phyloP scores from a whole-genome alignment of 2,797 vertebrate genomes.

The Cynopterus sphinx region DNA sequence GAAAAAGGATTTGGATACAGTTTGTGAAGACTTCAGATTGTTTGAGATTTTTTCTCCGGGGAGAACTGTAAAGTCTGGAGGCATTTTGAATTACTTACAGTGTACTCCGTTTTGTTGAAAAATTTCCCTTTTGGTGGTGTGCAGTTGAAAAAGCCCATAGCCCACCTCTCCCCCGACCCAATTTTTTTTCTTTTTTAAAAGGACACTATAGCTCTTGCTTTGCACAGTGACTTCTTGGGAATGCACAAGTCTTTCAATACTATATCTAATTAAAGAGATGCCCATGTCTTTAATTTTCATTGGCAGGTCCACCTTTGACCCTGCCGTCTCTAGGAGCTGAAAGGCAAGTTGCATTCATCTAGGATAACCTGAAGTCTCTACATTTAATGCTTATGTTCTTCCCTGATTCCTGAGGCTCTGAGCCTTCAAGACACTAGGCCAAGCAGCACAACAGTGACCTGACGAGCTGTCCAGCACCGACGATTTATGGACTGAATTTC shows the following conservation, averaged over 20 bases:
- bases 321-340: slow-evolving; percentile 74
- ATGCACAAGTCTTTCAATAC: slow-evolving; percentile 85
- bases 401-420: not conserved
- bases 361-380: slow-evolving; percentile 69
- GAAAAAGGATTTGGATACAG: slow-evolving; percentile 84
- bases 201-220: slow-evolving; percentile 74
- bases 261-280: slow-evolving; percentile 86
- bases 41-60: slow-evolving; percentile 82
- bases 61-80: slow-evolving; percentile 79
- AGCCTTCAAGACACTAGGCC: not conserved
- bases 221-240: slow-evolving; percentile 84
- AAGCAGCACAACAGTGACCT: not conserved
- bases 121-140: slow-evolving; percentile 56
- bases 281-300: slow-evolving; percentile 83
- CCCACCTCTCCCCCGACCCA: not conserved
- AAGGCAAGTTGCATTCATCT: slow-evolving; percentile 80
- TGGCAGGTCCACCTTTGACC: slow-evolving; percentile 84
- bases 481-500: not conserved
- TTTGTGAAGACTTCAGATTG: slow-evolving; percentile 82
- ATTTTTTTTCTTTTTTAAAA: not conserved
- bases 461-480: not conserved
- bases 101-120: slow-evolving; percentile 77
- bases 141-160: slow-evolving; percentile 56
- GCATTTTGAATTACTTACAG: slow-evolving; percentile 74
- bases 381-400: slow-evolving; percentile 59